Base-by-base conservation (phyloP, 2,797 vertebrate genomes). In the Coccyzus lansbergi region DNA sequence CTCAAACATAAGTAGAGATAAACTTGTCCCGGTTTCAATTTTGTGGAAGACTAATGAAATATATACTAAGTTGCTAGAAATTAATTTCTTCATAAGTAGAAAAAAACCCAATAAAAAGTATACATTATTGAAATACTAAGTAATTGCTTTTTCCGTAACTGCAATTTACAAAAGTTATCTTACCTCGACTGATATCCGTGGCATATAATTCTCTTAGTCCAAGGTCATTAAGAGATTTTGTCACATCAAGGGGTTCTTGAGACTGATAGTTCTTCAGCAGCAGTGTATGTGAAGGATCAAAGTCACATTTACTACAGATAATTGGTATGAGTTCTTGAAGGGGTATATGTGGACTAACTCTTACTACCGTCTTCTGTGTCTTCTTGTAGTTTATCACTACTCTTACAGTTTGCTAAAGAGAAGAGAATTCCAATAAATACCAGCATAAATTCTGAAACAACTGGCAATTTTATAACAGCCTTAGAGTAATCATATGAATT, bases 261-360 rank as follows among this genome's bases (percentile, higher is more conserved):
- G 98, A 99, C 26, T 98, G 98, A 88, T 98, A 97, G 63, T 98
- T 98, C 97, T 97, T 99, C 95, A 99, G 84, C 44, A 99, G 95
- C 74, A 99, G 88, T 4, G 99, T 99, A 29, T 98, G 98, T 46
- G 96, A 97, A 14, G 97, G 95, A 93, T 99, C 98, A 95, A 99
- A 99, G 95, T 99, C 99, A 98, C 99, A 99, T 98, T 99, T 99
- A 92, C 98, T 98, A 94, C 98, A 99, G 88, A 99, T 99, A 62
- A 98, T 94, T 25, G 98, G 98, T 46, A 98, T 53, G 34, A 99
- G 98, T 11, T 99, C 98, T 94, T 97, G 97, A 89, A 99, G 98
- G 2, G 99, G 97, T 34, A 98, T 95, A 48, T 98, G 98, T 10
- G 99, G 99, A 94, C 97, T 99, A 79, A 99, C 99, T 96, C 99